These are phyloP conservation scores for Rhinoptilus africanus DNA, from an alignment of 2,113 vertebrate genomes.

Conservation along the genomic window DNA sequence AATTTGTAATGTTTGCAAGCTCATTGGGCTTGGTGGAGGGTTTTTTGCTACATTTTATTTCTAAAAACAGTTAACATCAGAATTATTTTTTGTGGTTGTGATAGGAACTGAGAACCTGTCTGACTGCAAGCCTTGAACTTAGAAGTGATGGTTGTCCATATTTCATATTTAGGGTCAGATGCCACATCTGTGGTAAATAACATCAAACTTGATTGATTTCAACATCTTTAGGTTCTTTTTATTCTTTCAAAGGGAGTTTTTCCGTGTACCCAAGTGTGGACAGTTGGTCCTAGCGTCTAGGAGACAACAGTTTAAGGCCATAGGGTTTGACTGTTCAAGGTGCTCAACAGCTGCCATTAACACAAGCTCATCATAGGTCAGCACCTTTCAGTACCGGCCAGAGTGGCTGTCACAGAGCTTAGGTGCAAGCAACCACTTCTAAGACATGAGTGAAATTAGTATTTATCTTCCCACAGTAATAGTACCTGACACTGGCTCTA, in stretches of 20 bases:
- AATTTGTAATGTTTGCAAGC: background rate
- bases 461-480: background rate
- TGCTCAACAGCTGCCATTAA: background rate
- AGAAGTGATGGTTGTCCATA: background rate
- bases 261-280: background rate
- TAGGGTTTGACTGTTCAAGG: background rate
- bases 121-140: background rate
- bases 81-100: background rate
- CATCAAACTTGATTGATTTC: background rate
- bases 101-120: background rate
- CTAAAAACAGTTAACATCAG: background rate
- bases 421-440: background rate
- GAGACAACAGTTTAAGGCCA: background rate
- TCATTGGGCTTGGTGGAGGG: background rate
- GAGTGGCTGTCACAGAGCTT: background rate
- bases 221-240: background rate
- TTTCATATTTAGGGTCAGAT: background rate
- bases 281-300: background rate
- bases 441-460: background rate
- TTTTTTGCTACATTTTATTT: background rate
- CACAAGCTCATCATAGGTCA: background rate
- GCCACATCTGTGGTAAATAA: background rate
- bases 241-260: background rate
- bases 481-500: background rate
- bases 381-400: background rate